phyloP scores from a whole-genome alignment of 2,888 invertebrate species.

The Andrena flavipes region DNA sequence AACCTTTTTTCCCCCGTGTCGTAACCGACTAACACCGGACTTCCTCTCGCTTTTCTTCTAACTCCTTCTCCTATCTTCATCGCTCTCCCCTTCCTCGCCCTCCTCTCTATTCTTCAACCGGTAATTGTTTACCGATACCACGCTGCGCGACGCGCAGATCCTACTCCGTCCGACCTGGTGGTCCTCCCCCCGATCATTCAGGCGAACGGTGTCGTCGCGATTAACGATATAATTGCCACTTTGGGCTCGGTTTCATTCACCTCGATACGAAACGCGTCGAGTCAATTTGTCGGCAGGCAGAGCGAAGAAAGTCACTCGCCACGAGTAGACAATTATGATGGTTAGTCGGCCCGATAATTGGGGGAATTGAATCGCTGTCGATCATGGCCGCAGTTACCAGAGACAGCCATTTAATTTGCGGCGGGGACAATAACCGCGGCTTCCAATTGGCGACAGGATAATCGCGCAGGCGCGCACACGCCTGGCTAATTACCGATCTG shows the following conservation, averaged over 20 bases:
- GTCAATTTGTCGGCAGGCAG: background rate
- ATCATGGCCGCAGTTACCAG: constrained; percentile 37
- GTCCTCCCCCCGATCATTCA: background rate
- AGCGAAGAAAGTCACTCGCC: background rate
- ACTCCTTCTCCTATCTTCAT: constrained; percentile 15
- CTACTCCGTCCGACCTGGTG: background rate
- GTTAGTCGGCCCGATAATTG: constrained; percentile 31
- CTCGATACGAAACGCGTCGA: background rate
- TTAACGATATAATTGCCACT: background rate
- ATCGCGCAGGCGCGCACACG: background rate
- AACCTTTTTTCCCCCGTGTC: constrained; percentile 34
- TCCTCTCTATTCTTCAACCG: background rate
- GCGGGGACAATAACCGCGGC: constrained; percentile 39
- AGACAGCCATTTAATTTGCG: constrained; percentile 55
- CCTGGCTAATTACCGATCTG: constrained; percentile 42
- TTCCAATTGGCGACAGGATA: constrained; percentile 7
- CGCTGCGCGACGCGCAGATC: background rate
- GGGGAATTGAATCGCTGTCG: constrained; percentile 53
- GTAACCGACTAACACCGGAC: constrained; percentile 30
- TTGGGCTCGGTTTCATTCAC: background rate
- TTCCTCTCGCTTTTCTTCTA: constrained; percentile 40
- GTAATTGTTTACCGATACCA: constrained; percentile 14
- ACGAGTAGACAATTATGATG: constrained; percentile 20
- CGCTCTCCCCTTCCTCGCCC: background rate
- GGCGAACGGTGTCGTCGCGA: background rate